These are phyloP conservation scores for Epizoanthus fatuus DNA, from an alignment of 92 coral and sea anemone species.

Conservation along the genomic window DNA sequence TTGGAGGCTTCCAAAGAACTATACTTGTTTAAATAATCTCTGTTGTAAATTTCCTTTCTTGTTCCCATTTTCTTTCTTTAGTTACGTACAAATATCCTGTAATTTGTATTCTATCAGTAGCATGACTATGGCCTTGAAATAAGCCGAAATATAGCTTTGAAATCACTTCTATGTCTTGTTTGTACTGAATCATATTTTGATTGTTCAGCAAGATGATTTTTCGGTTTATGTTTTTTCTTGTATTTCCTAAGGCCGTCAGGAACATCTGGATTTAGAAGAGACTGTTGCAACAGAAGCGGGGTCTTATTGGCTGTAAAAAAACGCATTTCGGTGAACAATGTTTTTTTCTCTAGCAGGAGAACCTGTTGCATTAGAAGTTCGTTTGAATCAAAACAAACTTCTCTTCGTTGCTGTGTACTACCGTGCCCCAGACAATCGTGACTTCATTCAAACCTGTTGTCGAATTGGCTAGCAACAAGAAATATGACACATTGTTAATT, in stretches of 20 bases:
- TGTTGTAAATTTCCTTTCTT: too few species aligned
- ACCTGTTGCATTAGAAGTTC: not conserved
- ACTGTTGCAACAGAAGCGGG: not conserved
- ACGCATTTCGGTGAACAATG: not conserved
- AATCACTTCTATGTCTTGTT: too few species aligned
- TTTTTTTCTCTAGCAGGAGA: not conserved
- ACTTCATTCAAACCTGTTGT: constrained; percentile 19
- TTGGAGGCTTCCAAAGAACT: too few species aligned
- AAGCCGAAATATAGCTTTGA: too few species aligned
- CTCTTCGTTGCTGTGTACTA: not conserved
- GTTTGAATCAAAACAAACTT: constrained; percentile 3
- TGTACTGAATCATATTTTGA: too few species aligned
- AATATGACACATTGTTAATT: constrained; percentile 14
- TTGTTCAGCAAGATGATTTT: not conserved
- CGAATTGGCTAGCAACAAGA: constrained; percentile 20
- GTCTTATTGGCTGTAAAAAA: not conserved
- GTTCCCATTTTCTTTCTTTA: too few species aligned
- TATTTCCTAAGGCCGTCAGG: too few species aligned
- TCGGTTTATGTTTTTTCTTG: too few species aligned
- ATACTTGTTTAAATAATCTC: too few species aligned
- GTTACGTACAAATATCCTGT: too few species aligned
- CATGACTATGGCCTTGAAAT: too few species aligned
- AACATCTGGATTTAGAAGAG: not conserved
- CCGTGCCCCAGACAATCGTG: not conserved
- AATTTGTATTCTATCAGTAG: too few species aligned